Evolutionary conservation across 2,888 invertebrate species (phyloP), one percentile per base, ranked within the genome.

Genomic region (Drosophila paracracens): DNA sequence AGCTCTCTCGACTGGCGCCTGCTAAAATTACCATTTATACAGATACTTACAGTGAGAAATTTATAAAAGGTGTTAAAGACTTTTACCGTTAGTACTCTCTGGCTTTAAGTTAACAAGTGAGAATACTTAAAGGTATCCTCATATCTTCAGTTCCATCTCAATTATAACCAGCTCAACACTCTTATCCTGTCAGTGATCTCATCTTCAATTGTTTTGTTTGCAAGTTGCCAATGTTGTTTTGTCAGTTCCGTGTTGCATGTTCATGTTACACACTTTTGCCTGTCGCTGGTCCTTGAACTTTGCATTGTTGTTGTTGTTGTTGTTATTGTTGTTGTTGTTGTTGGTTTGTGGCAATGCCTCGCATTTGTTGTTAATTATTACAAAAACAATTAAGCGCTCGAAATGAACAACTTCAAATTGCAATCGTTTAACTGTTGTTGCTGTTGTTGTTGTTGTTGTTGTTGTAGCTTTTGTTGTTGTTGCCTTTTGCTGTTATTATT

Each of bases 361-460:
- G 57, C 62, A 76, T 73, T 84, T 83, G 74, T 77, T 89, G 81
- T 85, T 88, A 82, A 88, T 80, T 83, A 83, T 87, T 89, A 88
- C 88, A 89, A 80, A 76, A 83, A 79, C 89, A 89, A 89, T 79
- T 85, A 76, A 79, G 70, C 72, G 54, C 81, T 81, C 74, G 65
- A 79, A 81, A 82, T 79, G 82, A 89, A 88, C 91, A 86, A 87
- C 84, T 81, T 89, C 80, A 88, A 86, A 84, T 88, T 88, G 81
- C 82, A 76, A 76, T 82, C 81, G 77, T 88, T 87, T 86, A 82
- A 74, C 73, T 70, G 78, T 71, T 70, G 50, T 57, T 65, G 68
- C 65, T 82, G 65, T 62, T 81, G 65, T 61, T 76, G 57, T 31
- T 69, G 50, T 33, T 69, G 38, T 71, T 85, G 69, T 63, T 81